phyloP scores from a whole-genome alignment of 2,113 vertebrate genomes.

The Cricetomys ansorgei region DNA sequence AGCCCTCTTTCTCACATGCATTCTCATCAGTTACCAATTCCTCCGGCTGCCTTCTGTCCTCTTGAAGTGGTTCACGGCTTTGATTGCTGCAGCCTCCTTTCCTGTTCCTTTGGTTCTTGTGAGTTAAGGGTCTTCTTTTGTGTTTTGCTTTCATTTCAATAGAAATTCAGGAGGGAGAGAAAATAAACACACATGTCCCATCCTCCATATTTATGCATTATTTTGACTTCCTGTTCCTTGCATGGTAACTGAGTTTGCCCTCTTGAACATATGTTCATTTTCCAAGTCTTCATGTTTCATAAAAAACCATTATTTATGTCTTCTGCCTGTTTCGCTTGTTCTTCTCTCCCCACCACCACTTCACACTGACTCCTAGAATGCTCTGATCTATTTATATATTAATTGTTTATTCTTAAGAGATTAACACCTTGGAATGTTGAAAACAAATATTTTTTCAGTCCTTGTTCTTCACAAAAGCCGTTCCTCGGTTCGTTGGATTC shows the following conservation, averaged over 20 bases:
- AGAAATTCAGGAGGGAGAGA: conserved; percentile 15
- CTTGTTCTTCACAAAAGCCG: background rate
- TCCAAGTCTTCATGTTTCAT: background rate
- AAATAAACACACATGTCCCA: background rate
- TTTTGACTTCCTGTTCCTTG: conserved; percentile 27
- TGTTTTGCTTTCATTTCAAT: conserved; percentile 43
- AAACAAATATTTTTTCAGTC: background rate
- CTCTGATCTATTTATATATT: background rate
- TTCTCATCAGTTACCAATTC: background rate
- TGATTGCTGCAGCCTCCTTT: background rate
- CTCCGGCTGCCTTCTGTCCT: background rate
- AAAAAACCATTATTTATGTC: background rate
- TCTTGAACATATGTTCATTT: conserved; percentile 28
- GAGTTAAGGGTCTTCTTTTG: background rate
- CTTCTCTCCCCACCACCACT: background rate
- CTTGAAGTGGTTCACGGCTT: background rate
- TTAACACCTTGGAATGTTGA: conserved; percentile 17
- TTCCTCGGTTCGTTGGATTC: background rate
- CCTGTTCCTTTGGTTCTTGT: background rate
- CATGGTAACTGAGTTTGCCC: background rate
- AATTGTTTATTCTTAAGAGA: conserved; percentile 55
- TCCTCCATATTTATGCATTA: background rate
- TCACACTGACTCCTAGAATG: background rate
- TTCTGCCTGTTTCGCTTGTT: background rate
- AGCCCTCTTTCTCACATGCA: background rate